Evolutionary conservation across 2,888 invertebrate genomes (phyloP).

Genomic region (Halocaridina rubra): DNA sequence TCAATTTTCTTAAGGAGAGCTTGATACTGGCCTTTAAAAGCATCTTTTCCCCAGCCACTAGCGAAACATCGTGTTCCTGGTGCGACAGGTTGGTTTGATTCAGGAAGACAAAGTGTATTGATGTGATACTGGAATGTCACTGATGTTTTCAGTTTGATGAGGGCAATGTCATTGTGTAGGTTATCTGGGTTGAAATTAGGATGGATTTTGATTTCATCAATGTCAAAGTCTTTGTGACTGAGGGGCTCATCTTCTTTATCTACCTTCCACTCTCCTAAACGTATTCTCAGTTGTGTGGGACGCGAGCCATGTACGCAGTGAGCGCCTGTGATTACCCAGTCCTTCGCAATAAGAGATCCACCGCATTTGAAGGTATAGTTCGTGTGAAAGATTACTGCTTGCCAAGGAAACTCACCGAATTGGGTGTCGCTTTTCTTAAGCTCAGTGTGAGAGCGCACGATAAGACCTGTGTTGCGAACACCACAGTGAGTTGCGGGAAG

Average conservation of each 20-base stretch:
- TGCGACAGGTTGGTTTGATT: not conserved
- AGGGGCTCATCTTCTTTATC: conserved; percentile 51
- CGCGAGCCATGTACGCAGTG: conserved; percentile 55
- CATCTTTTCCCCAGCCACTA: conserved; percentile 65
- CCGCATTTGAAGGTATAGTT: conserved; percentile 64
- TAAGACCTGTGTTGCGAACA: conserved; percentile 16
- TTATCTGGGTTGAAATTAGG: conserved; percentile 45
- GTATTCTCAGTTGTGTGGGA: conserved; percentile 41
- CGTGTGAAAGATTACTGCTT: conserved; percentile 55
- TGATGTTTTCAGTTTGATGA: conserved; percentile 52
- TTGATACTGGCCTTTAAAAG: conserved; percentile 70
- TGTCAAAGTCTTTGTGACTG: conserved; percentile 42
- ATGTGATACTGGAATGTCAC: conserved; percentile 54
- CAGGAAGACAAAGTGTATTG: conserved; percentile 62
- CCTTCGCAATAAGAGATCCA: conserved; percentile 44
- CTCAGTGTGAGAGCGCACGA: not conserved
- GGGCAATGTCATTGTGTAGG: conserved; percentile 63
- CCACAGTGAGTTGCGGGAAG: conserved; percentile 24
- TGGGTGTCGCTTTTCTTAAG: conserved; percentile 1
- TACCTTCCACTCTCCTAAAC: conserved; percentile 64
- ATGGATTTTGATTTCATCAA: conserved; percentile 41
- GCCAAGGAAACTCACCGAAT: conserved; percentile 63
- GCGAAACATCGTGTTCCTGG: conserved; percentile 57
- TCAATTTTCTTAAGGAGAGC: conserved; percentile 82
- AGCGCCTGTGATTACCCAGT: conserved; percentile 52